Evolutionary conservation across 2,797 vertebrate genomes (phyloP), one percentile per base, ranked within the genome.

Genomic region (Epinephelus awoara): DNA sequence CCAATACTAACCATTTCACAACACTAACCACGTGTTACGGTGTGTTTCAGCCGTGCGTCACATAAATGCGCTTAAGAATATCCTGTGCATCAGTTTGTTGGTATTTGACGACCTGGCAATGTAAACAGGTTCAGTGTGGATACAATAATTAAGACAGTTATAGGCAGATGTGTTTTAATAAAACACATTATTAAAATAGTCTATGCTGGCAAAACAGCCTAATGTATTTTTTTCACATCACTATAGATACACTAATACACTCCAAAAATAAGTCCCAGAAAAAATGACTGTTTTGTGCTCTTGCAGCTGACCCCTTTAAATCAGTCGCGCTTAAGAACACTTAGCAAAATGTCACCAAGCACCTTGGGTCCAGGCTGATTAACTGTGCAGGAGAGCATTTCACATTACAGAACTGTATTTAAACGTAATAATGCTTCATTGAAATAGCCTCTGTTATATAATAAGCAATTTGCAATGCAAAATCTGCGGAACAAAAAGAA

Each of bases 311-410:
- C 82, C 69, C 64, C 47, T 83, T 82, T 61, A 77, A 84, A 82
- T 75, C 58, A 67, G 54, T n/a, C 10, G 21, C 79, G 85, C 59
- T 80, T 76, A 84, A 72, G 77, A 85, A 76, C 66, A 88, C 78
- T 88, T 81, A 67, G 50, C 27, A 73, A 89, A 89, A 90, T 91
- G 82, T 84, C 82, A 88, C 54, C 7, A 4, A 66, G 65, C 65
- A 63, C 56, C 25, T 75, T 44, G 52, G 72, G 78, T 79, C 76
- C 21, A 23, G 42, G 72, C 64, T 64, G 68, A 68, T 89, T 81
- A 78, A 58, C 67, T 75, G 68, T 69, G 70, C 67, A 58, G 67
- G 27, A 63, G 57, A 68, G n/a, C 47, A 49, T 88, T 85, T 79
- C 46, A 67, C 52, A 27, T 74, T 27, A 38, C 29, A 76, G 66